phyloP scores from a whole-genome alignment of 2,797 vertebrate species.

The Arrhamphus sclerolepis region DNA sequence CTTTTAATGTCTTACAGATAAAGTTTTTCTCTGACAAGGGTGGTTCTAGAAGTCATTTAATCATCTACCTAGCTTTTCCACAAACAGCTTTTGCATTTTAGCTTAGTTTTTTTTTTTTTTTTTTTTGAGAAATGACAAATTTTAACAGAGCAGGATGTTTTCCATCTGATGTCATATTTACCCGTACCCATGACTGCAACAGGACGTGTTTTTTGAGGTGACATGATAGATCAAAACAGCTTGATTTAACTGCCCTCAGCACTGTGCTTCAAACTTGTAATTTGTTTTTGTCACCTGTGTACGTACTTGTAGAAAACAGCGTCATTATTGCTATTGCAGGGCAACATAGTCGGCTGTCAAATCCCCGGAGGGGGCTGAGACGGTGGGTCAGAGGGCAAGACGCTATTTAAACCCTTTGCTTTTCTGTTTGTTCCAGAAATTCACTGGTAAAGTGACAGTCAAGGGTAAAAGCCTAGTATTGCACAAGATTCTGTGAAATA shows the following conservation, averaged over 20 bases:
- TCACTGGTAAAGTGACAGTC: no score
- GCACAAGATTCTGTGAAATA: background rate
- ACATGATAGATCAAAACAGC: background rate
- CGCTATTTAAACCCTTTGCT: conserved; percentile 2
- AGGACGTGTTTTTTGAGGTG: background rate
- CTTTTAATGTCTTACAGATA: no score
- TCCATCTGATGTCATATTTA: no score
- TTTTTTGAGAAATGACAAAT: no score
- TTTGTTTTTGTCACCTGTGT: background rate
- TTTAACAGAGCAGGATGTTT: no score
- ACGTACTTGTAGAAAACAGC: background rate
- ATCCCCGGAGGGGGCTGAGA: background rate
- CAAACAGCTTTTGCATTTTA: no score
- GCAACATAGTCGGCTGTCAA: background rate
- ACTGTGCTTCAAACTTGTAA: background rate
- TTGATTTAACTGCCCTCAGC: background rate
- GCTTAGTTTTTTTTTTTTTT: no score
- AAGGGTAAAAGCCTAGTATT: background rate
- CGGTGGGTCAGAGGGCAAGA: conserved; percentile 3
- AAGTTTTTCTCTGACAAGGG: no score
- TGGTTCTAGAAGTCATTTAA: no score
- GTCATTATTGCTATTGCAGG: no score
- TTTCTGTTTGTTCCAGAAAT: conserved; percentile 1
- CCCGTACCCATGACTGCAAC: no score
- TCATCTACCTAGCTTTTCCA: no score